These are phyloP conservation scores for Lepidocyrtoides sp. DNA, from an alignment of 2,888 invertebrate genomes.

Conservation along the genomic window DNA sequence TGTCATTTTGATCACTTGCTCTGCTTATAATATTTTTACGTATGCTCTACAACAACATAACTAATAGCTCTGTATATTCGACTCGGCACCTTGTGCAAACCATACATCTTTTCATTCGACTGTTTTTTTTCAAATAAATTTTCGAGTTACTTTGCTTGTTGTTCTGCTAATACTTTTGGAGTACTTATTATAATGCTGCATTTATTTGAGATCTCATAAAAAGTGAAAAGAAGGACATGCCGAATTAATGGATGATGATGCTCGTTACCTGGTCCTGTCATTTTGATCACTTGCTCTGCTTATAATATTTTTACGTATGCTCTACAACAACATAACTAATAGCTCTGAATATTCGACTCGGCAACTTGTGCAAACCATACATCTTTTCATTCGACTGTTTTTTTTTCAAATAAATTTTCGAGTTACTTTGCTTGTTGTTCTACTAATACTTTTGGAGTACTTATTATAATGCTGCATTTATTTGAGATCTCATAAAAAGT, in stretches of 20 bases:
- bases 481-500: constrained; percentile 6
- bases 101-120: constrained; percentile 70
- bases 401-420: too few species aligned
- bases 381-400: too few species aligned
- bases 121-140: too few species aligned
- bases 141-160: too few species aligned
- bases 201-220: constrained; percentile 13
- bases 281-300: background rate
- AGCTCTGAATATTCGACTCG: background rate
- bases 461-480: too few species aligned
- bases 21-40: background rate
- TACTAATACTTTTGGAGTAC: too few species aligned
- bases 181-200: too few species aligned
- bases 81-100: constrained; percentile 62
- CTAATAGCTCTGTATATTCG: background rate
- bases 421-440: too few species aligned
- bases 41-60: too few species aligned
- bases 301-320: background rate
- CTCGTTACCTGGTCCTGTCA: constrained; percentile 18
- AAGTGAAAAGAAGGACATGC: constrained; percentile 1
- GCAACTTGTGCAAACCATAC: constrained; percentile 63
- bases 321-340: too few species aligned
- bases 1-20: background rate
- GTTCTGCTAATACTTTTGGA: too few species aligned
- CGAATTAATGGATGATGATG: too few species aligned